Evolutionary conservation across 2,113 vertebrate species (phyloP), one percentile per base, ranked within the genome.

Genomic region (Bombycilla garrulus): DNA sequence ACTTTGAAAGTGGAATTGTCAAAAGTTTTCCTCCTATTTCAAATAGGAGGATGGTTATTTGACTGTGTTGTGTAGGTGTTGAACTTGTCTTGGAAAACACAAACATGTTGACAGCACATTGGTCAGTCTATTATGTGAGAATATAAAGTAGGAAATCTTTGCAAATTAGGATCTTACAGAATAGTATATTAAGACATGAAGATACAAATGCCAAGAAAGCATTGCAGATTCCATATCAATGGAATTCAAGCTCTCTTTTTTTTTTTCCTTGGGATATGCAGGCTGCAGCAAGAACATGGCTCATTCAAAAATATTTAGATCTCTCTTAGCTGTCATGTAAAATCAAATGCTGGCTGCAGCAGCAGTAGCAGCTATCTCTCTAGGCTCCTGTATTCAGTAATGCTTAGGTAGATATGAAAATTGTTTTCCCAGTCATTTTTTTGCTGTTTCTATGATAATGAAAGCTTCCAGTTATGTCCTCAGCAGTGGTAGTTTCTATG

Each of bases 1-100:
- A 56, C 54, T 70, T 95, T 87, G 78, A 81, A 96, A 93, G 92
- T 73, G 35, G 83, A 95, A 96, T 97, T 95, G 92, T 96, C 89
- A 90, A 85, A 92, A 97, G 80, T 96, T 96, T 93, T 82, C 71
- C 80, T 97, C 95, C 74, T 86, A 24, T 97, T 96, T 93, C 79
- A 58, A 97, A 86, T 62, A 82, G 80, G 71, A 78, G 77, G 62
- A 56, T 8, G 33, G 56, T 81, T 74, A 73, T 93, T 96, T 95
- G 87, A 94, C 92, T 86, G 86, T 86, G 71, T 91, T 97, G 66
- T 26, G 17, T 92, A 54, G 80, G 20, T 38, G 4, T 42, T 90
- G 93, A 96, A 60, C 48, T 89, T 54, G 9, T 44, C 50, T 86
- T 64, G 24, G 25, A 36, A 56, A 90, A 84, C 78, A 60, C 2